These are phyloP conservation scores for Mnemiopsis leidyi DNA, from an alignment of 37 sponge, comb jelly and placozoan genomes.

Conservation along the genomic window DNA sequence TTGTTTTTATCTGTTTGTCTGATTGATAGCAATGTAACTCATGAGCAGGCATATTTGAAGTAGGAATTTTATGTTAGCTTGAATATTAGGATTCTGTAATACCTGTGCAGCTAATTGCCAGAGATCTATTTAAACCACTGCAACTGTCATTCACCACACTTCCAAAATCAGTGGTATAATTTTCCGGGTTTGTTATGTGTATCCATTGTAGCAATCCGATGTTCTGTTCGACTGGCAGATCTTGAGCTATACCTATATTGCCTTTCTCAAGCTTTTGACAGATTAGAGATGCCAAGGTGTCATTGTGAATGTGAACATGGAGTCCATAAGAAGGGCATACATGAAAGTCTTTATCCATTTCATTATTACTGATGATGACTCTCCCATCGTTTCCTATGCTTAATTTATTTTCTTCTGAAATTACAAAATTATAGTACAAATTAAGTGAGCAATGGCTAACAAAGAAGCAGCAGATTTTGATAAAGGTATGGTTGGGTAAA, in stretches of 20 bases:
- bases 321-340: slow-evolving; percentile 30
- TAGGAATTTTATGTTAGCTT: too few species aligned
- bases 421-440: background rate
- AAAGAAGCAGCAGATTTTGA: too few species aligned
- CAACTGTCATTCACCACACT: background rate
- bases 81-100: background rate
- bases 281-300: background rate
- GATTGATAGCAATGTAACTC: too few species aligned
- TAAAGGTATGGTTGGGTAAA: too few species aligned
- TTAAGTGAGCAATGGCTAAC: too few species aligned
- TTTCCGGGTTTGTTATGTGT: background rate
- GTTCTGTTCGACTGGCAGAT: background rate
- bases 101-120: background rate
- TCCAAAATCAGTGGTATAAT: background rate
- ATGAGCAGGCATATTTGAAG: too few species aligned
- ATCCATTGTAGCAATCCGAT: background rate
- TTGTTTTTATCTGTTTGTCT: too few species aligned
- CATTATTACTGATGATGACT: background rate
- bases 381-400: background rate
- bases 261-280: background rate
- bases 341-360: background rate
- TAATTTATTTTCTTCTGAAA: background rate
- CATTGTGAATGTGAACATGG: background rate
- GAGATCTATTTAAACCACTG: background rate
- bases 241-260: background rate